Conservation (phyloP, 2,113 vertebrate genomes). For the Takifugu flavidus region DNA sequence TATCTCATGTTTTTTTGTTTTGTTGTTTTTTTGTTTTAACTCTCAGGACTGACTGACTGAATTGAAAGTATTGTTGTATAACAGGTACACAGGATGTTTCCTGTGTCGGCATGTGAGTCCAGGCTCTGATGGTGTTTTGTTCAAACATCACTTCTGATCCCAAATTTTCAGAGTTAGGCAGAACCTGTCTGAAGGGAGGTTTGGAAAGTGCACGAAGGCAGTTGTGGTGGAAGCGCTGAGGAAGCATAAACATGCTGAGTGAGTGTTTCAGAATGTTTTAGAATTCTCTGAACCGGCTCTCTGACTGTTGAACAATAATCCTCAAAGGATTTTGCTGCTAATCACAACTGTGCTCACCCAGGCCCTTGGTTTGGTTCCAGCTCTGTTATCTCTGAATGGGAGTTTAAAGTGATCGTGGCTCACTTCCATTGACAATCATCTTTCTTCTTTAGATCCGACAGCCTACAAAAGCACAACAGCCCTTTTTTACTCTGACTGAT, state of each 20-base stretch:
- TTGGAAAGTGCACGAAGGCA: no score
- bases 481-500: conserved; percentile 12
- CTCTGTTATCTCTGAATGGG: conserved; percentile 12
- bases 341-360: conserved; percentile 25
- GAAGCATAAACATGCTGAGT: no score
- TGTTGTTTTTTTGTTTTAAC: background rate
- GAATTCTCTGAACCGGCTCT: conserved; percentile 19
- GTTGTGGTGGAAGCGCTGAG: no score
- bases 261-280: background rate
- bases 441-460: background rate
- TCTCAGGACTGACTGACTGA: conserved; percentile 5
- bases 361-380: conserved; percentile 8
- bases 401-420: background rate
- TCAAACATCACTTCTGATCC: no score
- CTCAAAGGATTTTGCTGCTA: conserved; percentile 60
- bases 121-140: no score
- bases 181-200: no score
- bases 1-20: background rate
- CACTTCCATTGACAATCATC: conserved; percentile 44
- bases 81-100: no score
- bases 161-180: no score
- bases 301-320: conserved; percentile 32
- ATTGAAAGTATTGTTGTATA: background rate
- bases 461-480: conserved; percentile 13
- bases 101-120: no score